phyloP scores from a whole-genome alignment of 2,797 vertebrate genomes.

The Spondyliosoma cantharus region DNA sequence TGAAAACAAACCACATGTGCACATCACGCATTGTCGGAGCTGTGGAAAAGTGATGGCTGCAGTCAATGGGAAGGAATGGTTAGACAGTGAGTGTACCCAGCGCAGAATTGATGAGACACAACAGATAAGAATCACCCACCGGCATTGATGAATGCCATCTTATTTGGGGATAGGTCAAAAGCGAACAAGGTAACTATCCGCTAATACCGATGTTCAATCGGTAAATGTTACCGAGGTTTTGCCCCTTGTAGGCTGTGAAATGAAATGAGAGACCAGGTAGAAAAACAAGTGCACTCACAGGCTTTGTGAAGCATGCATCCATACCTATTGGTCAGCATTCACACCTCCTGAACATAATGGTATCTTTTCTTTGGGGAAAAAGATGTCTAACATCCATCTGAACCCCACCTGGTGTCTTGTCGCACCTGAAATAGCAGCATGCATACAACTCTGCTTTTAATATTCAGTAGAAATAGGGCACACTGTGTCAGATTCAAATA shows the following conservation, averaged over 20 bases:
- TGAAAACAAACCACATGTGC: too few relatives aligned
- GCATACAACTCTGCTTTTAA: slow-evolving; percentile 43
- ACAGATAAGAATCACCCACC: too few relatives aligned
- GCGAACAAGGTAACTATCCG: too few relatives aligned
- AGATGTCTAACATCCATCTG: slow-evolving; percentile 15
- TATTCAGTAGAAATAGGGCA: slow-evolving; percentile 65
- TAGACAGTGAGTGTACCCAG: too few relatives aligned
- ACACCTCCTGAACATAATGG: slow-evolving; percentile 6
- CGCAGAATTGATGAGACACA: too few relatives aligned
- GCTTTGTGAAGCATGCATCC: background rate
- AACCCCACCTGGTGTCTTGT: slow-evolving; percentile 67
- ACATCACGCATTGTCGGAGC: too few relatives aligned
- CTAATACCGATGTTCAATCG: too few relatives aligned
- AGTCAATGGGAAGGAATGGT: too few relatives aligned
- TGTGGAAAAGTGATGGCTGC: too few relatives aligned
- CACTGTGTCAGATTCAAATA: slow-evolving; percentile 48
- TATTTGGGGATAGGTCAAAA: too few relatives aligned
- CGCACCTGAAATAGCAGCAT: slow-evolving; percentile 69
- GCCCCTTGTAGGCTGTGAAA: background rate
- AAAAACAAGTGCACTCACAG: background rate
- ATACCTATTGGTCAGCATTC: background rate
- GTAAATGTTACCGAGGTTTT: too few relatives aligned
- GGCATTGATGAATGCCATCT: too few relatives aligned
- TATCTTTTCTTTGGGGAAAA: slow-evolving; percentile 30
- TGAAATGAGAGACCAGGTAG: background rate